These are phyloP conservation scores for Nothura maculosa DNA, from an alignment of 2,797 vertebrate species.

Conservation along the genomic window DNA sequence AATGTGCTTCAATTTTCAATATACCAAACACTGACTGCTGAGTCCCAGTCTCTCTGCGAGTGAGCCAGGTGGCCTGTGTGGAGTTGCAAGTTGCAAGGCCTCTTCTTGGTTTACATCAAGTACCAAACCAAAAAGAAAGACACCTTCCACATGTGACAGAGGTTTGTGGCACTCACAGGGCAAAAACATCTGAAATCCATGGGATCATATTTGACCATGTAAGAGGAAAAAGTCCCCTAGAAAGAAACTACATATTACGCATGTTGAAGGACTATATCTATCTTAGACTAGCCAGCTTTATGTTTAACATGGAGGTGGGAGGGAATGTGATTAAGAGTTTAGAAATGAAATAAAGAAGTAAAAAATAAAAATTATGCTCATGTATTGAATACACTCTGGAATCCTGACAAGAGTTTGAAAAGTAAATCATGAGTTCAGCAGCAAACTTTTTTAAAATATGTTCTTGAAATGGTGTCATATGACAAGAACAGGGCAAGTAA, in stretches of 20 bases:
- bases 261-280: not conserved
- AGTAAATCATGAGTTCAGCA: not conserved
- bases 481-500: not conserved
- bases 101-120: not conserved
- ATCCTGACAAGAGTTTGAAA: not conserved
- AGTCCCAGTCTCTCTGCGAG: fast-evolving
- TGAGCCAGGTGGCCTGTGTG: not conserved
- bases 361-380: not conserved
- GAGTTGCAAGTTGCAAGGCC: not conserved
- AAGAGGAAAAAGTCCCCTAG: not conserved
- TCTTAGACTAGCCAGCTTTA: not conserved
- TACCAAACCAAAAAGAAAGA: too few species aligned
- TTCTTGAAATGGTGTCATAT: not conserved
- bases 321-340: not conserved
- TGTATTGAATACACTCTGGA: not conserved
- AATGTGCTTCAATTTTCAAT: not conserved
- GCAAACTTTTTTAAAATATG: not conserved
- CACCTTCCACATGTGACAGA: too few species aligned
- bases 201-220: not conserved
- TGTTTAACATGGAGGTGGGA: not conserved
- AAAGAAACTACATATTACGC: not conserved
- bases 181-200: not conserved
- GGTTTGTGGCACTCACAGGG: not conserved
- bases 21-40: not conserved
- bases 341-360: not conserved